These are phyloP conservation scores for Macrophya alboannulata DNA, from an alignment of 2,888 invertebrate species.

Conservation along the genomic window DNA sequence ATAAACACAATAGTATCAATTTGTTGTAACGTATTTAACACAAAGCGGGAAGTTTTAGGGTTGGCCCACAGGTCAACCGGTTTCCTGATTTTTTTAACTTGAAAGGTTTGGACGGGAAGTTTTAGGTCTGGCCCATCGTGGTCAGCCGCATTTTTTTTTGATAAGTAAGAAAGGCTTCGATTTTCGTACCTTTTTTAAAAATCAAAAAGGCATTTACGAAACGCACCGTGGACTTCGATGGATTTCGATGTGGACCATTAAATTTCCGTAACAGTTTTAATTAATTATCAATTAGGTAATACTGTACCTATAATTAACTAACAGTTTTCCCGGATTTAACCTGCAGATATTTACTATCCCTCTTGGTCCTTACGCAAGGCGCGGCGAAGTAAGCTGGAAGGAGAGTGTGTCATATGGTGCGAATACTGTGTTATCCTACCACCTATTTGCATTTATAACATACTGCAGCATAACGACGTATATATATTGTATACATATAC, in stretches of 20 bases:
- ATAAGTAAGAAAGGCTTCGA: too few species aligned
- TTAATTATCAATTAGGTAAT: neutral
- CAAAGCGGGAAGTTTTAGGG: too few species aligned
- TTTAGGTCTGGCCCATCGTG: too few species aligned
- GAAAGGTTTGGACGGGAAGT: too few species aligned
- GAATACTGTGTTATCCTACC: neutral
- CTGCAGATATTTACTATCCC: neutral
- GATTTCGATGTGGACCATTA: neutral
- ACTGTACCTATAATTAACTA: neutral
- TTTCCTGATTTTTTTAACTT: too few species aligned
- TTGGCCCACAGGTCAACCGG: too few species aligned
- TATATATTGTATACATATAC: constrained; percentile 9
- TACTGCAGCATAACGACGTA: neutral
- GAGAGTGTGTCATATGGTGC: neutral
- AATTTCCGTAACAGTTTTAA: neutral
- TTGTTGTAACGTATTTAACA: too few species aligned
- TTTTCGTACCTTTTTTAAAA: neutral
- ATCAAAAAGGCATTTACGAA: neutral
- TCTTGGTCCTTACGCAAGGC: neutral
- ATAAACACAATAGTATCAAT: too few species aligned
- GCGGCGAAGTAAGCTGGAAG: too few species aligned
- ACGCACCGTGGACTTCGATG: too few species aligned
- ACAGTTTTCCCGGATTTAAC: neutral
- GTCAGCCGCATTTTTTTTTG: too few species aligned
- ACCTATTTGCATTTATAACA: constrained; percentile 15